Percentiles rank a stretch among this genome's conserved stretches.
These are phyloP conservation scores for Diadromus collaris DNA, from an alignment of 2,888 invertebrate species.

Conservation along the genomic window DNA sequence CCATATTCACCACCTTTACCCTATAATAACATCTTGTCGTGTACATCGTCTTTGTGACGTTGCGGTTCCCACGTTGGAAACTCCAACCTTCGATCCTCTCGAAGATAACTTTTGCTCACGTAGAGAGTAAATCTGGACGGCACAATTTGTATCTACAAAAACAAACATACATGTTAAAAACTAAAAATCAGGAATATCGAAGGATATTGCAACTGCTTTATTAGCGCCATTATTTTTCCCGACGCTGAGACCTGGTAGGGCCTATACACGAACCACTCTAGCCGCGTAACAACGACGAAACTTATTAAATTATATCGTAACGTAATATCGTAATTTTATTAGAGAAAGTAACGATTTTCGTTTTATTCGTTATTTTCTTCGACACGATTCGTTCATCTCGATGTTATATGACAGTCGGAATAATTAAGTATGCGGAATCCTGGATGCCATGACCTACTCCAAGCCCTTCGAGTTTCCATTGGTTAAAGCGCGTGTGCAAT, in stretches of 20 bases:
- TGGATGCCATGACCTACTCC: slow-evolving; percentile 47
- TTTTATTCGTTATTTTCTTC: background rate
- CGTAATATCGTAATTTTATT: no score
- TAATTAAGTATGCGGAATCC: background rate
- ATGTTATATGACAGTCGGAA: background rate
- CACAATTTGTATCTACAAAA: background rate
- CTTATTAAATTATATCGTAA: background rate
- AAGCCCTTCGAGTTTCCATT: slow-evolving; percentile 46
- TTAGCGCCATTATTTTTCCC: background rate
- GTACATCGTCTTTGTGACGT: background rate
- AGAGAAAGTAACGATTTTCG: no score
- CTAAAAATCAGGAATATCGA: background rate
- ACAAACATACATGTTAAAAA: background rate
- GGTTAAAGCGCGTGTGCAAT: slow-evolving; percentile 46
- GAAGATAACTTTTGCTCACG: background rate
- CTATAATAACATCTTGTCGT: background rate
- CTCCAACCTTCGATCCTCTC: background rate
- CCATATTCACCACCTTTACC: no score
- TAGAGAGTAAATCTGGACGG: background rate
- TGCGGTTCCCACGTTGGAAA: background rate
- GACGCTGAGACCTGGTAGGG: background rate
- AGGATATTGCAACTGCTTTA: background rate
- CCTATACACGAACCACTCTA: background rate
- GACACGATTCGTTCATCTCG: background rate
- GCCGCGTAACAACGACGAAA: background rate